Conservation (phyloP, 2,113 vertebrate genomes). For the Bos javanicus region DNA sequence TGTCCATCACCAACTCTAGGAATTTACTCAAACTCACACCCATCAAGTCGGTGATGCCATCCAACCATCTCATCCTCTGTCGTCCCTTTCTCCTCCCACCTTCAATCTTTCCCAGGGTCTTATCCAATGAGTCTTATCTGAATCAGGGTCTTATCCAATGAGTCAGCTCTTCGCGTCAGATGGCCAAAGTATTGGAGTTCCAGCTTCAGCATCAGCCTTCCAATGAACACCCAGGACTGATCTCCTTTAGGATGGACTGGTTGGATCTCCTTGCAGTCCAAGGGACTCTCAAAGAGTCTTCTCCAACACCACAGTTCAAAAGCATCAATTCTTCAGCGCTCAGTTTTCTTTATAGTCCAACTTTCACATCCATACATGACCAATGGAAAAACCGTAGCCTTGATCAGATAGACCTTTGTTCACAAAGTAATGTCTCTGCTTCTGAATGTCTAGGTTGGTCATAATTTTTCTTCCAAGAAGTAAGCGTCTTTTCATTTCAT, state of each 20-base stretch:
- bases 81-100: background rate
- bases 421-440: background rate
- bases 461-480: background rate
- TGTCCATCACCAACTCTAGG: background rate
- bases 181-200: background rate
- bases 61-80: background rate
- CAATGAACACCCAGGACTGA: background rate
- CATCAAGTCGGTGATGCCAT: background rate
- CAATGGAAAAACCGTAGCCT: background rate
- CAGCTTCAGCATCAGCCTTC: background rate
- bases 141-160: background rate
- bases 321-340: background rate
- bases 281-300: background rate
- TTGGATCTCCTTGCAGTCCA: background rate
- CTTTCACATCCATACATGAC: background rate
- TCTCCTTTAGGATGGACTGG: background rate
- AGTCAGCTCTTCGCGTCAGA: background rate
- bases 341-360: background rate
- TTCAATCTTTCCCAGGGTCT: background rate
- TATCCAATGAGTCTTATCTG: background rate
- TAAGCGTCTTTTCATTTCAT: background rate
- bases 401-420: background rate
- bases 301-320: background rate
- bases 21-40: background rate
- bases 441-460: background rate